phyloP scores from a whole-genome alignment of 2,797 vertebrate species.

The Halcyon leucocephala region DNA sequence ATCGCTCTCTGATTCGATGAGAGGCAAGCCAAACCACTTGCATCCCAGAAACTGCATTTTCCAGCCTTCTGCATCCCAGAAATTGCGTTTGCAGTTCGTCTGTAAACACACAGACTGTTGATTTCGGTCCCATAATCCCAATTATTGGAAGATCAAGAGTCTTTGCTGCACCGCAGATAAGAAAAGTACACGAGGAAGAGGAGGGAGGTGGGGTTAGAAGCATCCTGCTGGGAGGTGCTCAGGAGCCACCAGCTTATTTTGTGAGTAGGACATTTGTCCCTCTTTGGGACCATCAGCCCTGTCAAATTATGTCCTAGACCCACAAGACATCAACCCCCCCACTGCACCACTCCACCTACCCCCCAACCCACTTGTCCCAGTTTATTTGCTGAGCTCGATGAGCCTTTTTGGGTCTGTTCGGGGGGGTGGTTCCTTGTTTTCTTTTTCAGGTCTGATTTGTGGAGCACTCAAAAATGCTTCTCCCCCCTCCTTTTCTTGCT shows the following conservation, averaged over 20 bases:
- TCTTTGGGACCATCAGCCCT: fast-evolving
- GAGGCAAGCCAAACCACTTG: background rate
- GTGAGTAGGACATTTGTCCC: fast-evolving
- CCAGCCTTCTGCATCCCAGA: background rate
- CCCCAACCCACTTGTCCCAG: background rate
- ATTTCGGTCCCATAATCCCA: background rate
- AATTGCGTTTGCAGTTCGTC: fast-evolving
- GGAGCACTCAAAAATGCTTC: background rate
- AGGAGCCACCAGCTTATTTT: background rate
- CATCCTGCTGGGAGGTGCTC: background rate
- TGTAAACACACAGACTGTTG: too few species aligned
- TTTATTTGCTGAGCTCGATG: background rate
- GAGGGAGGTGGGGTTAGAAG: background rate
- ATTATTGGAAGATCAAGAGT: fast-evolving
- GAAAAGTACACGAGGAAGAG: fast-evolving
- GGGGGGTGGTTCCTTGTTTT: background rate
- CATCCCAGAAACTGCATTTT: background rate
- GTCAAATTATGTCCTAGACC: fast-evolving
- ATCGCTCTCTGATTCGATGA: too few species aligned
- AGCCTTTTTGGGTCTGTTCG: background rate
- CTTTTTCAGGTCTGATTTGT: background rate
- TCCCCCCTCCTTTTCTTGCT: constrained; percentile 16
- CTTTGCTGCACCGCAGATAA: background rate
- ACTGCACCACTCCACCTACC: background rate
- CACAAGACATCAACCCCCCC: background rate